phyloP scores from a whole-genome alignment of 2,888 invertebrate species.

The Steinernema hermaphroditum region DNA sequence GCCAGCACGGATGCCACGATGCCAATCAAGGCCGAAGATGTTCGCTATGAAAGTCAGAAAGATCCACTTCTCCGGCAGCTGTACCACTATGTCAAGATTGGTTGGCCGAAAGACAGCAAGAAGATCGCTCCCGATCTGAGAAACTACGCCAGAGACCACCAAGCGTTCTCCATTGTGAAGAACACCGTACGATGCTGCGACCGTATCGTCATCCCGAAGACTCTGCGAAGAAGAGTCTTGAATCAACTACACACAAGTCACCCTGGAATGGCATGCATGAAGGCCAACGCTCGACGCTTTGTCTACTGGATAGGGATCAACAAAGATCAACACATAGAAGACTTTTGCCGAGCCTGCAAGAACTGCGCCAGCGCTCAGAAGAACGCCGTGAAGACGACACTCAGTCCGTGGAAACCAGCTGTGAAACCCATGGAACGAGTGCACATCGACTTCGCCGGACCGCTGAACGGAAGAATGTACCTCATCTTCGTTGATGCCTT shows the following conservation, averaged over 20 bases:
- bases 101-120: no score
- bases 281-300: constrained; percentile 47
- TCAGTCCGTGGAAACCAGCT: constrained; percentile 41
- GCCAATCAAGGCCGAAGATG: no score
- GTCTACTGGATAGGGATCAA: constrained; percentile 58
- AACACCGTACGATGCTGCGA: constrained; percentile 50
- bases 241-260: constrained; percentile 56
- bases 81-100: no score
- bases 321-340: constrained; percentile 40
- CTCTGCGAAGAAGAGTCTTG: constrained; percentile 42
- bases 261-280: constrained; percentile 54
- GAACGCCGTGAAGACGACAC: constrained; percentile 28
- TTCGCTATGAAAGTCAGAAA: no score
- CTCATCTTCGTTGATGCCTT: constrained; percentile 67
- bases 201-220: constrained; percentile 54
- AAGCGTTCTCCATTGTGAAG: constrained; percentile 45
- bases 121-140: no score
- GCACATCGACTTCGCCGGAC: constrained; percentile 68
- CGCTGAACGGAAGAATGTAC: constrained; percentile 55
- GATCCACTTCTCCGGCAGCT: no score
- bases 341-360: constrained; percentile 41
- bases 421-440: constrained; percentile 64
- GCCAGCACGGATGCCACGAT: no score
- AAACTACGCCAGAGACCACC: background rate
- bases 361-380: constrained; percentile 42